Conservation (phyloP, 2,113 vertebrate species). For the Hippocampus comes region DNA sequence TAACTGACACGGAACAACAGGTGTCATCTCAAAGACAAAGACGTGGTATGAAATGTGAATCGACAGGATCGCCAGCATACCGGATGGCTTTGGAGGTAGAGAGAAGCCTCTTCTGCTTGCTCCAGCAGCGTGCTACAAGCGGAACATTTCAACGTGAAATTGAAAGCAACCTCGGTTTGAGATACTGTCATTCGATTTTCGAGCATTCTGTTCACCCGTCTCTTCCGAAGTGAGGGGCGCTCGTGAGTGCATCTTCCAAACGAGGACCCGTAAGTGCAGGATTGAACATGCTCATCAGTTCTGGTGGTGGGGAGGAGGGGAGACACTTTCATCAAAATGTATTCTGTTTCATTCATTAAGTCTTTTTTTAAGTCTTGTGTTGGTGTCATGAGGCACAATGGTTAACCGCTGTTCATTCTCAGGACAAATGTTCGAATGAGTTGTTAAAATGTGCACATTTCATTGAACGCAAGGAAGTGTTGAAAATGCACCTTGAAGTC, state of each 20-base stretch:
- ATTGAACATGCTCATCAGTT: constrained; percentile 64
- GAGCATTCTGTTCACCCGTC: constrained; percentile 40
- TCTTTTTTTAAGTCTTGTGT: too few species aligned
- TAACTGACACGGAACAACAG: too few species aligned
- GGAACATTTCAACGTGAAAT: background rate
- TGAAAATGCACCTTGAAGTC: constrained; percentile 53
- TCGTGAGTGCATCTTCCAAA: constrained; percentile 22
- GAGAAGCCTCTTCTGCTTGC: constrained; percentile 48
- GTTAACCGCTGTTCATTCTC: too few species aligned
- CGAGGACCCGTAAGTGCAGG: constrained; percentile 43
- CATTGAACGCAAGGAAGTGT: background rate
- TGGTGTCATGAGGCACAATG: too few species aligned
- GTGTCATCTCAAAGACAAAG: background rate
- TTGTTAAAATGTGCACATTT: background rate
- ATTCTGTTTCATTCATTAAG: too few species aligned
- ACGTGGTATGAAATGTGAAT: background rate
- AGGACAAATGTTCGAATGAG: too few species aligned
- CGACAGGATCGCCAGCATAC: constrained; percentile 20
- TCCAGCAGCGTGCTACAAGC: constrained; percentile 47
- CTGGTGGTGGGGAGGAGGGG: constrained; percentile 36
- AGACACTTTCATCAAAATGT: background rate
- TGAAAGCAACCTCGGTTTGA: too few species aligned
- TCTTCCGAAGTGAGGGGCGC: constrained; percentile 12
- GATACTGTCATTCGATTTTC: background rate
- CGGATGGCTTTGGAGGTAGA: constrained; percentile 44